These are phyloP conservation scores for Dryocosmus kuriphilus DNA, from an alignment of 2,888 invertebrate genomes.

Conservation along the genomic window DNA sequence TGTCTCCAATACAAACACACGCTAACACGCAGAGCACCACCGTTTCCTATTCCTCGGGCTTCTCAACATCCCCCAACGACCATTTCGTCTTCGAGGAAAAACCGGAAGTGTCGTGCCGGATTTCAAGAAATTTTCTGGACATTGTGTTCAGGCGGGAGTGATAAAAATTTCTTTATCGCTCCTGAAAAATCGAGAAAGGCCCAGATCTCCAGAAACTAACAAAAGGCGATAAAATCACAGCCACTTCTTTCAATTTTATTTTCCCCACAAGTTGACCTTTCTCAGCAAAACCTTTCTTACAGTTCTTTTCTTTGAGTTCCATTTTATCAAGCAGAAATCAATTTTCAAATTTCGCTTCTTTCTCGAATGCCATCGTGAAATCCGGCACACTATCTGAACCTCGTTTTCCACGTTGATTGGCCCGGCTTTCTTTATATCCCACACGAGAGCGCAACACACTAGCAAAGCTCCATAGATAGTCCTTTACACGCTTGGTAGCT, in stretches of 20 bases:
- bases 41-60: constrained; percentile 44
- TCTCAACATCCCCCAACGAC: constrained; percentile 42
- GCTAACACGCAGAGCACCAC: constrained; percentile 60
- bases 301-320: neutral
- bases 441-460: constrained; percentile 71
- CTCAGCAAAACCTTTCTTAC: neutral
- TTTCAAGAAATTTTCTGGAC: neutral
- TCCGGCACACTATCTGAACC: constrained; percentile 52
- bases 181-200: neutral
- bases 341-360: neutral
- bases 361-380: neutral
- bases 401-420: constrained; percentile 49
- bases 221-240: neutral
- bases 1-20: constrained; percentile 68
- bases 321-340: neutral
- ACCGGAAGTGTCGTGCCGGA: constrained; percentile 12
- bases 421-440: constrained; percentile 54
- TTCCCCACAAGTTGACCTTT: neutral
- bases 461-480: constrained; percentile 73
- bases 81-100: constrained; percentile 15
- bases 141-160: neutral
- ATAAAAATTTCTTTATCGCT: neutral
- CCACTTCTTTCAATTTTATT: neutral
- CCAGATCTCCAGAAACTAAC: neutral
- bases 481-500: constrained; percentile 72